Evolutionary conservation across 2,797 vertebrate species (phyloP), one percentile per base, ranked within the genome.

Genomic region (Threskiornis aethiopicus): DNA sequence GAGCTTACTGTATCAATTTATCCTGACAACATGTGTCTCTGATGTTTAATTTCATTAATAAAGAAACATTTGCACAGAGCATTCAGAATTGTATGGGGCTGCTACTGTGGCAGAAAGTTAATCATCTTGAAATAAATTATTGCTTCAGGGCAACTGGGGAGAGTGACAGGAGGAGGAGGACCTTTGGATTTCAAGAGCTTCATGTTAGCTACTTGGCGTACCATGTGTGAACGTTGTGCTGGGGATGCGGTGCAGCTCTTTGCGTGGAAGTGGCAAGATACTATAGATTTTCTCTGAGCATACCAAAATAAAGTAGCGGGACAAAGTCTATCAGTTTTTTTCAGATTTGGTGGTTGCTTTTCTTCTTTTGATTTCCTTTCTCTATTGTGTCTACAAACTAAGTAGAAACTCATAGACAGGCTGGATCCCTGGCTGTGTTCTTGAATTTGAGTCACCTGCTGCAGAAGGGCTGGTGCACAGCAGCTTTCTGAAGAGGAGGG

Each of bases 41-140:
- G 84, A 31, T 94, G 58, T 12, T 86, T 94, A 78, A 92, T 87
- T 62, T 79, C 69, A 78, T 84, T 92, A 86, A 94, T 66, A 78
- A 85, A 89, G 72, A 51, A 81, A 58, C 72, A 26, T 49, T 72
- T 52, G 73, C 93, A 86, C 47, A 18, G 58, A 47, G 71, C 11
- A 5, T 44, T 73, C 44, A 2, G 83, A 44, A 28, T 0, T 3
- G 42, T 24, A 12, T 11, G 51, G 67, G 84, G 79, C 83, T 90
- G 82, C 84, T 76, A 18, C 75, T 1, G 2, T 14, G 66, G 89
- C 66, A 71, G 47, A 39, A 33, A 39, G 64, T 64, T 57, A 62
- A 81, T 73, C 10, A 37, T 25, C 65, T 7, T 18, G 29, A 59
- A 88, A 84, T 39, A n/a, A 44, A 4, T 1, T 22, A 61, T 41